Base-by-base conservation (phyloP, 2,113 vertebrate species). In the Thomomys bottae region DNA sequence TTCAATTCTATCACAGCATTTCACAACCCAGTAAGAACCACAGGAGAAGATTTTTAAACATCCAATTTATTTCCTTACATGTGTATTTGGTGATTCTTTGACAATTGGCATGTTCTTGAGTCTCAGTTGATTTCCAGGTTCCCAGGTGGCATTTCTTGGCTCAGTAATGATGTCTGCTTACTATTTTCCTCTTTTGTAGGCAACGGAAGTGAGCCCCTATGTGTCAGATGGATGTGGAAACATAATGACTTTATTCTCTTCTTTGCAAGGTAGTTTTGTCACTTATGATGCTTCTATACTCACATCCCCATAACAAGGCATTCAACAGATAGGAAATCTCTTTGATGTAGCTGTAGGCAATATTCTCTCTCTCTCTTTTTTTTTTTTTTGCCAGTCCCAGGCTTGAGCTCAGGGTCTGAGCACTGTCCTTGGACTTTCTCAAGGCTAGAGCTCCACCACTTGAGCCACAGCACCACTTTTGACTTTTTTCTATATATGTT, bases 21-120 rank as follows among this genome's bases (percentile, higher is more conserved):
- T 59, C n/a, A 63, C 40, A n/a, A 61, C 40, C 24, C 64, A 83
- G n/a, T 70, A 77, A 91, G n/a, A 89, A 72, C 30, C n/a, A 81
- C 84, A 17, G 72, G 14, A 28, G 32, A 26, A 42, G 34, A 4
- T 70, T 72, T 90, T 87, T 23, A 54, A 54, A 79, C 8, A 72
- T 59, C 49, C 67, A 78, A 78, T 94, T 96, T 93, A 95, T 89
- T 95, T 85, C 36, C 34, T 75, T 61, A 77, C 36, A 40, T 96
- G 78, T 71, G 90, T 87, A 36, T 61, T 76, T 70, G 64, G 38
- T 91, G 82, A 73, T 88, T 94, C 42, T 92, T 89, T 90, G 85
- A n/a, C 40, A 54, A 1, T 84, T 89, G 23, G 59, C 30, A 78
- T 88, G 36, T 90, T 21, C 15, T 84, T 93, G 79, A 38, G 54